A percentile compares a stretch with the other conserved stretches of the same genome.
These are phyloP conservation scores for Beaufortia kweichowensis DNA, from an alignment of 2,113 vertebrate genomes.

Conservation along the genomic window DNA sequence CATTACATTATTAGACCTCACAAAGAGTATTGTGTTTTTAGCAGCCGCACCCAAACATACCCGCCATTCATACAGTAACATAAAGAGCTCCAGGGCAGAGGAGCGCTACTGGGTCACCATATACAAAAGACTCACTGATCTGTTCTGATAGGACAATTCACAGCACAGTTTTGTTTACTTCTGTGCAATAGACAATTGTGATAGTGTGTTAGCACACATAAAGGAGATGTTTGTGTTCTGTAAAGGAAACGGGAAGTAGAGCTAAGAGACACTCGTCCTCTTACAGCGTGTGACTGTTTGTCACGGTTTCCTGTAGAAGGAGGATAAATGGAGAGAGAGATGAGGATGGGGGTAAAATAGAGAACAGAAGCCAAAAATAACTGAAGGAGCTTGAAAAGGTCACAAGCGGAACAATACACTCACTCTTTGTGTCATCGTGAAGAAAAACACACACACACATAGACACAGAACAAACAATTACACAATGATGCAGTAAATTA, in stretches of 20 bases:
- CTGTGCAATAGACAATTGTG: background rate
- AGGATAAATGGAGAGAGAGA: constrained; percentile 16
- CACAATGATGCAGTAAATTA: background rate
- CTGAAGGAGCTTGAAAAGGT: constrained; percentile 27
- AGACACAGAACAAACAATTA: constrained; percentile 1
- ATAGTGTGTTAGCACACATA: no score
- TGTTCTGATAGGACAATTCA: background rate
- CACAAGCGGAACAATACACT: constrained; percentile 1
- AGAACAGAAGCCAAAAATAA: constrained; percentile 35
- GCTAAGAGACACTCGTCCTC: background rate
- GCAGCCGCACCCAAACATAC: no score
- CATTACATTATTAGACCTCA: background rate
- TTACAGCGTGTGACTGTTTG: background rate
- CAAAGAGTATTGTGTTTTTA: background rate
- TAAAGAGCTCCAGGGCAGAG: background rate
- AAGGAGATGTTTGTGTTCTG: background rate
- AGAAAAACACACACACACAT: constrained; percentile 18
- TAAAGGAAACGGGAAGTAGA: constrained; percentile 8
- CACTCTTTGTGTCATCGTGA: constrained; percentile 8
- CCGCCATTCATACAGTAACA: background rate
- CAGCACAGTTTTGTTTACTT: no score
- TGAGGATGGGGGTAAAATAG: background rate
- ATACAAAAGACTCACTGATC: no score
- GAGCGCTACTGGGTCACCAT: no score
- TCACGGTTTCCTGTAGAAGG: constrained; percentile 8